Base-by-base conservation (phyloP, 2,888 invertebrate genomes). In the Aphelenchoides bicaudatus region DNA sequence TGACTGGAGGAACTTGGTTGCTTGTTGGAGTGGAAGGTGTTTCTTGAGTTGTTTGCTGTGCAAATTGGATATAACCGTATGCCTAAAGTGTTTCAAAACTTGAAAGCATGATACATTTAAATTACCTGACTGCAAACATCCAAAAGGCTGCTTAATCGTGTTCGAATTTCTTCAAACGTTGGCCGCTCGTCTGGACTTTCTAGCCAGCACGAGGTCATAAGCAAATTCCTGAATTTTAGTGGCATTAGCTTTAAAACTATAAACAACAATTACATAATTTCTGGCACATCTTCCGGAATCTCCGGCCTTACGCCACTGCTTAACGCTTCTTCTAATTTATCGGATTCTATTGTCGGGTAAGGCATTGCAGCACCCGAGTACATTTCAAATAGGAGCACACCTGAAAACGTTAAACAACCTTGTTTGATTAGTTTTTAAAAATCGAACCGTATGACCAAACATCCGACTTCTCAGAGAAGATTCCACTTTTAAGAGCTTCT, bases 371-470 rank as follows among this genome's bases (percentile, higher is more conserved):
- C 58, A 21, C 19, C 43, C n/a, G 16, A 23, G 30, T 25, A 57
- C 19, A 57, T 39, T 46, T 57, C 58, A 29, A 25, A 57, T n/a
- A 57, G 28, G 1, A 57, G 61, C n/a, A 57, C 58, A 6, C 60
- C 59, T 16, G 61, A 57, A 2, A 55, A 49, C 58, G 60, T 61
- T 21, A 60, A 62, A 62, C 2, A 56, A 27, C n/a, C n/a, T n/a
- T n/a, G n/a, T n/a, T n/a, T n/a, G 2, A n/a, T 39, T 28, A 30
- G 13, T 30, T 54, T 16, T 53, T 43, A 43, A 16, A 43, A 43
- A 6, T 6, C 19, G 19, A 16, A 13, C 8, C 10, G 56, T 56
- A 10, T 6, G 31, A 60, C 62, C 62, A 56, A 59, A 57, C 61
- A 62, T 57, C 58, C n/a, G 49, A 52, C 31, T 57, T 57, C 23